Percentiles rank a stretch among this genome's conserved stretches.
Evolutionary conservation across 2,888 invertebrate genomes (phyloP).

Genomic region (Mechanitis mazaeus): DNA sequence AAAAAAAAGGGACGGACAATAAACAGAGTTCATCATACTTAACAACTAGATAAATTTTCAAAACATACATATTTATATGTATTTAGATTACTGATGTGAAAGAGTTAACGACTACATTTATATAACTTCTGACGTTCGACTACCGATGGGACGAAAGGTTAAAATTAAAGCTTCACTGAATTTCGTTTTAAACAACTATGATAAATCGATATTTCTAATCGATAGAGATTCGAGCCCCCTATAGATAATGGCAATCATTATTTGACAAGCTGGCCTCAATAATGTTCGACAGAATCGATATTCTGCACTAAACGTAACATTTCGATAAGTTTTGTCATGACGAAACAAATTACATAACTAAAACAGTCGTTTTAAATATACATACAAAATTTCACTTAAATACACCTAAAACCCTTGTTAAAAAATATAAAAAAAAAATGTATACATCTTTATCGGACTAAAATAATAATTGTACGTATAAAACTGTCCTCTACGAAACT

Average conservation of each 20-base stretch:
- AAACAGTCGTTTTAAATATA: slow-evolving; percentile 55
- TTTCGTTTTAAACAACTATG: slow-evolving; percentile 28
- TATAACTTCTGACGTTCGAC: slow-evolving; percentile 41
- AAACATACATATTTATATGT: not conserved
- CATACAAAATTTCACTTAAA: slow-evolving; percentile 46
- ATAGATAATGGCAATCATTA: slow-evolving; percentile 8
- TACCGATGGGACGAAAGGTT: slow-evolving; percentile 65
- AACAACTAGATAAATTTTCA: not conserved
- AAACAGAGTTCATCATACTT: too few relatives aligned
- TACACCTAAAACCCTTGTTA: slow-evolving; percentile 36
- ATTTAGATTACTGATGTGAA: slow-evolving; percentile 20
- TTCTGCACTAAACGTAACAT: not conserved
- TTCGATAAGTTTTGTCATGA: slow-evolving; percentile 6
- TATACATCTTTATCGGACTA: slow-evolving; percentile 44
- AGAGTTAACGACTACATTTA: slow-evolving; percentile 63
- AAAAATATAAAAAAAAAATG: slow-evolving; percentile 36
- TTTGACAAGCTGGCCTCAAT: slow-evolving; percentile 17
- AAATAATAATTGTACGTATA: slow-evolving; percentile 49
- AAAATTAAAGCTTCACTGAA: slow-evolving; percentile 57
- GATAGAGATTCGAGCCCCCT: not conserved
- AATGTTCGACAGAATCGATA: not conserved
- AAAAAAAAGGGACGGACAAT: too few relatives aligned
- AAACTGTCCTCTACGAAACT: slow-evolving; percentile 43
- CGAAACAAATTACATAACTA: slow-evolving; percentile 44
- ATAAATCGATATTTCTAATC: slow-evolving; percentile 1